Base-by-base conservation (phyloP, 2,797 vertebrate species). In the Leptatherina wallacei region DNA sequence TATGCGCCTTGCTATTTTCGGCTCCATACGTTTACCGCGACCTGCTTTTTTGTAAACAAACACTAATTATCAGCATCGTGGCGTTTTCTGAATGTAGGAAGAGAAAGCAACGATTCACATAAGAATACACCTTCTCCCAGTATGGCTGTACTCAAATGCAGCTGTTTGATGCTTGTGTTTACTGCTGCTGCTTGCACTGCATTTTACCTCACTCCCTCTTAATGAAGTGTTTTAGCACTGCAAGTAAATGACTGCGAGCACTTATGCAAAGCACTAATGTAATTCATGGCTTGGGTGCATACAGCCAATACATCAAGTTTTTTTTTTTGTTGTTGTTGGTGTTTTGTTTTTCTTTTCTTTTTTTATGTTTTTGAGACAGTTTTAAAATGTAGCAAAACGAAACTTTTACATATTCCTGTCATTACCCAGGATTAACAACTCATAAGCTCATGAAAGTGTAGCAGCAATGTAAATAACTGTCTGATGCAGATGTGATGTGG, bases 161-260 rank as follows among this genome's bases (percentile, higher is more conserved):
- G 63, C 72, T 77, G 73, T 81, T 69, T 83, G 74, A 78, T 78
- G 80, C 75, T 64, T 82, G 83, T 59, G 57, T 75, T 65, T 80
- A 76, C 73, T 38, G 69, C 76, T 72, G 49, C 77, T 65, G 68
- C 27, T 75, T 61, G 66, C 69, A 32, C 68, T 76, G 67, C 66
- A 73, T 63, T 83, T 75, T 73, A 61, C 68, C 65, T 61, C 36
- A 47, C 20, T 80, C 58, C 51, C 30, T 66, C 51, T 75, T 63
- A 83, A 83, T 82, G 9, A 71, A 74, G 67, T 59, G 22, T 33
- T 42, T 67, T 30, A 68, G 49, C 42, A 56, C 52, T 61, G 66
- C 11, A 77, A 63, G 59, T 70, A 55, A 79, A 54, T 68, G 51
- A 61, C 69, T 69, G 38, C 58, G 61, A 40, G 32, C 69, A 59